Conservation (phyloP, 2,797 vertebrate genomes). For the Chromobotia macracanthus region DNA sequence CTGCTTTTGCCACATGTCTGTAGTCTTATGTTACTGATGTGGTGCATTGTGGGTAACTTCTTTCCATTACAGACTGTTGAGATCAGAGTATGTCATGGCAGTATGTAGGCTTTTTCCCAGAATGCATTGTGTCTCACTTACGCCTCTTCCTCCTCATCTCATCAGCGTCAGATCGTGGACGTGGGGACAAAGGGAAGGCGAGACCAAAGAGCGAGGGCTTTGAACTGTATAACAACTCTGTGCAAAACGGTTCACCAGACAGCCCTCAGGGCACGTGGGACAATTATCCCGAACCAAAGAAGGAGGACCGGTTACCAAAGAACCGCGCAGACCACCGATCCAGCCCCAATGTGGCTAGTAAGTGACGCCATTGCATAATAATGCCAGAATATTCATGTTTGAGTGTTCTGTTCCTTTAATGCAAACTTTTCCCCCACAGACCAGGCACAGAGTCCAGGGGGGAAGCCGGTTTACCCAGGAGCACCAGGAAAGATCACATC, state of each 20-base stretch:
- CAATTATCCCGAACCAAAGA: slow-evolving; percentile 92
- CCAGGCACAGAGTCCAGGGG: slow-evolving; percentile 93
- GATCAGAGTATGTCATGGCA: background rate
- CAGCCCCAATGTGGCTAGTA: slow-evolving; percentile 98
- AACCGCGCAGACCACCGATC: slow-evolving; percentile 94
- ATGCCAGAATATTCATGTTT: too few species aligned
- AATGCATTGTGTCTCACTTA: background rate
- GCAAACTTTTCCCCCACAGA: slow-evolving; percentile 73
- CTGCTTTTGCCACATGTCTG: background rate
- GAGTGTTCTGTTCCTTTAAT: background rate
- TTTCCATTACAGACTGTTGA: background rate
- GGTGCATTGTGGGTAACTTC: background rate
- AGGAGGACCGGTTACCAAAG: slow-evolving; percentile 91
- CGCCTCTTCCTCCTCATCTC: background rate
- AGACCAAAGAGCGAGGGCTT: slow-evolving; percentile 99
- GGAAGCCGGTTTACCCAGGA: slow-evolving; percentile 83
- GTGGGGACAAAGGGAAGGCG: slow-evolving; percentile 88
- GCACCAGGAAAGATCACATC: slow-evolving; percentile 95
- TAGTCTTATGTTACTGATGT: slow-evolving; percentile 1
- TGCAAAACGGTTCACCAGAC: slow-evolving; percentile 93
- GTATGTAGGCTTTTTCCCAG: background rate
- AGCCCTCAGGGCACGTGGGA: slow-evolving; percentile 91
- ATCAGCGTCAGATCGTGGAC: slow-evolving; percentile 85
- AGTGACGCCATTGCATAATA: slow-evolving; percentile 59
- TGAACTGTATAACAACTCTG: slow-evolving; percentile 91